Percentiles rank a stretch among this genome's conserved stretches.
phyloP scores from a whole-genome alignment of 2,888 invertebrate species.

The Carcina quercana region DNA sequence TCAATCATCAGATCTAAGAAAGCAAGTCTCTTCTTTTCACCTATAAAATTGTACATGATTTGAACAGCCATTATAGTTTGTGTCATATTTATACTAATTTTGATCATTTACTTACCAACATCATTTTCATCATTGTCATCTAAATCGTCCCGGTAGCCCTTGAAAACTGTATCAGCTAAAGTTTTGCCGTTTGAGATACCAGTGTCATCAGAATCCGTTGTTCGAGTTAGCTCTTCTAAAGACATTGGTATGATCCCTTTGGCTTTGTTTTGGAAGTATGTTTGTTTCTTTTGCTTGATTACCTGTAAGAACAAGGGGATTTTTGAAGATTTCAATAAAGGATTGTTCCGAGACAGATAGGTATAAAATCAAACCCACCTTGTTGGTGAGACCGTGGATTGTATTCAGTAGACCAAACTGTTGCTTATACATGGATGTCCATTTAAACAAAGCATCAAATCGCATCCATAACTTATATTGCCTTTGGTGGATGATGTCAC shows the following conservation, averaged over 20 bases:
- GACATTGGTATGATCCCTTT: conserved; percentile 57
- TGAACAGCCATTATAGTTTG: background rate
- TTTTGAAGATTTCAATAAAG: background rate
- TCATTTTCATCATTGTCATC: conserved; percentile 88
- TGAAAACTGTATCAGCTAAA: conserved; percentile 67
- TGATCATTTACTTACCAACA: conserved; percentile 68
- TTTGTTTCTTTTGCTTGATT: conserved; percentile 76
- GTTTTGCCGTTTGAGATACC: conserved; percentile 43
- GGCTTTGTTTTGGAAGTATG: conserved; percentile 65
- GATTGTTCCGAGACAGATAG: background rate
- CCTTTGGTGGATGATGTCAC: conserved; percentile 85
- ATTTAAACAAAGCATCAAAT: conserved; percentile 80
- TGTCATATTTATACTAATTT: background rate
- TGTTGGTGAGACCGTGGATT: conserved; percentile 85
- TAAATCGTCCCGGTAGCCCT: conserved; percentile 84
- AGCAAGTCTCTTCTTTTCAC: conserved; percentile 88
- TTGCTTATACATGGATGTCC: conserved; percentile 79
- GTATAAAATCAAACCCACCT: conserved; percentile 50
- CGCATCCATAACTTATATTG: conserved; percentile 84
- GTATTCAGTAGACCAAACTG: conserved; percentile 79
- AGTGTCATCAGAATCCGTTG: conserved; percentile 46
- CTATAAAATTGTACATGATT: conserved; percentile 33
- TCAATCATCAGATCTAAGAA: conserved; percentile 93
- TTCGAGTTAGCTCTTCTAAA: conserved; percentile 12
- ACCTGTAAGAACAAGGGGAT: conserved; percentile 41